Evolutionary conservation across 2,113 vertebrate species (phyloP).

Genomic region (Brevimyrus niger): DNA sequence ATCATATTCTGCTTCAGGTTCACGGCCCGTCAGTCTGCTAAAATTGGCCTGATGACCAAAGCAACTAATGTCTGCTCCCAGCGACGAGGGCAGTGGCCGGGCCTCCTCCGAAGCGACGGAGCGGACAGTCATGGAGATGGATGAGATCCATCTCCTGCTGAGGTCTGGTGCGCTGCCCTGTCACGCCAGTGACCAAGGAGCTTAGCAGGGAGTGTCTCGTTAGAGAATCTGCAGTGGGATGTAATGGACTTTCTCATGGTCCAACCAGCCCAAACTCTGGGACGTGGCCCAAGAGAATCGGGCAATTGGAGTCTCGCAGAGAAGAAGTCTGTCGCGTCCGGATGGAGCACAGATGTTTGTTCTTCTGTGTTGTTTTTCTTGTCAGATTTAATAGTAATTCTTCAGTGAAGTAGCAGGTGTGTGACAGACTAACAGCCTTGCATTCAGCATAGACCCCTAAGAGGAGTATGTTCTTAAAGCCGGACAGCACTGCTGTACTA

Average conservation of each 20-base stretch:
- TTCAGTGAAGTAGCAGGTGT: background rate
- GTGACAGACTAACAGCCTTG: background rate
- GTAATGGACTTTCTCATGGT: background rate
- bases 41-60: constrained; percentile 26
- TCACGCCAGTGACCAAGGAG: background rate
- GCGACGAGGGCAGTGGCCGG: background rate
- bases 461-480: background rate
- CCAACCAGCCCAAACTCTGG: background rate
- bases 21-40: constrained; percentile 10
- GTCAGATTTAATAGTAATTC: background rate
- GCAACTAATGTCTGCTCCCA: constrained; percentile 43
- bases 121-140: constrained; percentile 57
- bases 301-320: background rate
- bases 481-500: background rate
- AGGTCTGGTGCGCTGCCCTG: background rate
- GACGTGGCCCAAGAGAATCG: background rate
- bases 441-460: background rate
- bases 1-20: background rate
- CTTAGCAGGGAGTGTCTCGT: background rate
- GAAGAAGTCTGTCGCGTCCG: background rate
- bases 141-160: constrained; percentile 46
- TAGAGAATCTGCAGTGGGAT: background rate
- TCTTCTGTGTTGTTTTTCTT: background rate
- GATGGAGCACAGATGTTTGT: background rate
- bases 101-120: constrained; percentile 47